These are phyloP conservation scores for Sebastes kiyomatsui DNA, from an alignment of 2,797 vertebrate genomes.

Conservation along the genomic window DNA sequence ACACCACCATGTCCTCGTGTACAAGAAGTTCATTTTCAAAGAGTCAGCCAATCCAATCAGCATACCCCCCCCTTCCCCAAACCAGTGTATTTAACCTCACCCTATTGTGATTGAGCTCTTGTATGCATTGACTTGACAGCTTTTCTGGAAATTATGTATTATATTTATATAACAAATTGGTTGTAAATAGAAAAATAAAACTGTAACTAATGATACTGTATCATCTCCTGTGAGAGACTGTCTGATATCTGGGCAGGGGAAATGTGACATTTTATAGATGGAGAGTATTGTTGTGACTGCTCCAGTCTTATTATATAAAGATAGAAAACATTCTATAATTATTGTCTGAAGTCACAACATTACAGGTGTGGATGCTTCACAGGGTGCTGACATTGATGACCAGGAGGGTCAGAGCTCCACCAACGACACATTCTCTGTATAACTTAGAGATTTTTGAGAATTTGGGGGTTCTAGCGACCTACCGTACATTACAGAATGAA, in stretches of 20 bases:
- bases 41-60: background rate
- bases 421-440: background rate
- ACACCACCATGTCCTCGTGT: constrained; percentile 64
- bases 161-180: constrained; percentile 99
- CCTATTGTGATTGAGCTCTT: constrained; percentile 83
- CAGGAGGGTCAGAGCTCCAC: background rate
- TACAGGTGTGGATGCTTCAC: too few relatives aligned
- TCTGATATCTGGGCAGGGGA: background rate
- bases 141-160: constrained; percentile 95
- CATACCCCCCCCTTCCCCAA: background rate
- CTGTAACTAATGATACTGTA: constrained; percentile 72
- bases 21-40: constrained; percentile 73
- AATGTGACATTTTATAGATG: background rate
- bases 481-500: too few relatives aligned
- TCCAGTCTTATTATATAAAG: background rate
- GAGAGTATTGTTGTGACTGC: background rate
- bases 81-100: constrained; percentile 18
- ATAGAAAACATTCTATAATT: background rate
- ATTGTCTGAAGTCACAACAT: background rate
- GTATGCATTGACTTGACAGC: constrained; percentile 88
- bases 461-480: too few relatives aligned
- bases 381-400: too few relatives aligned
- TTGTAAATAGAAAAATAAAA: constrained; percentile 99
- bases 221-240: background rate
- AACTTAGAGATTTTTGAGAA: too few relatives aligned